These are phyloP conservation scores for Dicycla oo DNA, from an alignment of 2,888 invertebrate species.

Conservation along the genomic window DNA sequence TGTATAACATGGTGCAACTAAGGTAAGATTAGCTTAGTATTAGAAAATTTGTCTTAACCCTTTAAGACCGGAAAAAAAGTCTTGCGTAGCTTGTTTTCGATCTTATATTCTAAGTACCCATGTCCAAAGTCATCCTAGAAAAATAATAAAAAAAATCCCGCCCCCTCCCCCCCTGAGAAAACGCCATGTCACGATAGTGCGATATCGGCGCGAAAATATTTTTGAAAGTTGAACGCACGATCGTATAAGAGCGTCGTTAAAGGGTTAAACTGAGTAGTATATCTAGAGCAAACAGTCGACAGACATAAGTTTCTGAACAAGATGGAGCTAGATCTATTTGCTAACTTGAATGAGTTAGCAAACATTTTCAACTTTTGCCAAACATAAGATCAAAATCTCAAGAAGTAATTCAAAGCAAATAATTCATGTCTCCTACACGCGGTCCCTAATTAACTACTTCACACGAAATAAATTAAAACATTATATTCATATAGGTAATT, in stretches of 20 bases:
- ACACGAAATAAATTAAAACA: conserved; percentile 13
- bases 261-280: too few species aligned
- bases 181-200: too few species aligned
- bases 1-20: too few species aligned
- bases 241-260: too few species aligned
- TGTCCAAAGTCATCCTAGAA: too few species aligned
- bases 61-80: too few species aligned
- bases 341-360: background rate
- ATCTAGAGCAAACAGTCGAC: background rate
- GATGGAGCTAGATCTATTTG: background rate
- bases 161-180: too few species aligned
- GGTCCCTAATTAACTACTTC: conserved; percentile 13
- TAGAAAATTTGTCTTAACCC: background rate
- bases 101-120: too few species aligned
- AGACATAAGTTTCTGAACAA: background rate
- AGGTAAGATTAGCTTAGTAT: background rate
- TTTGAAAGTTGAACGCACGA: too few species aligned
- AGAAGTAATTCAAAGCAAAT: conserved; percentile 3
- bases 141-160: too few species aligned
- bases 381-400: background rate
- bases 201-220: too few species aligned
- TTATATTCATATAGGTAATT: conserved; percentile 32
- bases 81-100: too few species aligned
- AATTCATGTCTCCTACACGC: background rate
- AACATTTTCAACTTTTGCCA: background rate